Evolutionary conservation across 1,140 invertebrate genomes (phyloP).

Genomic region (Drosophila jambulina): DNA sequence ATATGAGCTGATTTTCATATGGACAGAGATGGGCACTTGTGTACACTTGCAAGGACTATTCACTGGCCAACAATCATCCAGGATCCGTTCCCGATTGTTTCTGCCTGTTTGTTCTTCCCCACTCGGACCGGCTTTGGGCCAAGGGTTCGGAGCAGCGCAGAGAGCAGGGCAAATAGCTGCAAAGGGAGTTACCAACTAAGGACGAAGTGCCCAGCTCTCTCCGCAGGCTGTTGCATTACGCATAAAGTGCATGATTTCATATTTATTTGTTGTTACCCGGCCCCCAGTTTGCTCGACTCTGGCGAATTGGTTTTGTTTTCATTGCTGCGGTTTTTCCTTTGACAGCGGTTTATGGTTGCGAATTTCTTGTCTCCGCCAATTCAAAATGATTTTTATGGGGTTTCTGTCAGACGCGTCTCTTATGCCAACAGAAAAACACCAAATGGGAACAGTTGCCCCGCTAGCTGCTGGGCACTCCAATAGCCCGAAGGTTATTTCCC

Average conservation of each 20-base stretch:
- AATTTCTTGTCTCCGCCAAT: constrained; percentile 41
- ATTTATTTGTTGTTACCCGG: constrained; percentile 69
- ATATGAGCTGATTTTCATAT: constrained; percentile 14
- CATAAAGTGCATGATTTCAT: constrained; percentile 75
- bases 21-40: constrained; percentile 5
- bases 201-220: constrained; percentile 6
- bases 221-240: constrained; percentile 57
- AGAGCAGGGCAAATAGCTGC: constrained; percentile 36
- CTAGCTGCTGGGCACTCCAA: constrained; percentile 6
- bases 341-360: constrained; percentile 44
- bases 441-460: constrained; percentile 14
- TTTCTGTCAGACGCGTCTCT: constrained; percentile 27
- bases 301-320: constrained; percentile 58
- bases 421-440: constrained; percentile 7
- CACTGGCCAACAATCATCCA: constrained; percentile 12
- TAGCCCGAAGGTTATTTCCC: constrained; percentile 34
- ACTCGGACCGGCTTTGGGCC: constrained; percentile 23
- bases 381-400: constrained; percentile 49
- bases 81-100: constrained; percentile 10
- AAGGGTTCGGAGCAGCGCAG: constrained; percentile 5
- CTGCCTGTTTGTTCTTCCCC: constrained; percentile 43
- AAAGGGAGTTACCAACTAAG: constrained; percentile 18
- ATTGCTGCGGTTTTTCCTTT: constrained; percentile 37
- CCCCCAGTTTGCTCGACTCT: constrained; percentile 44
- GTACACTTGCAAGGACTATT: constrained; percentile 12